These are phyloP conservation scores for Cordilura impudica DNA, from an alignment of 2,888 invertebrate species.

Conservation along the genomic window DNA sequence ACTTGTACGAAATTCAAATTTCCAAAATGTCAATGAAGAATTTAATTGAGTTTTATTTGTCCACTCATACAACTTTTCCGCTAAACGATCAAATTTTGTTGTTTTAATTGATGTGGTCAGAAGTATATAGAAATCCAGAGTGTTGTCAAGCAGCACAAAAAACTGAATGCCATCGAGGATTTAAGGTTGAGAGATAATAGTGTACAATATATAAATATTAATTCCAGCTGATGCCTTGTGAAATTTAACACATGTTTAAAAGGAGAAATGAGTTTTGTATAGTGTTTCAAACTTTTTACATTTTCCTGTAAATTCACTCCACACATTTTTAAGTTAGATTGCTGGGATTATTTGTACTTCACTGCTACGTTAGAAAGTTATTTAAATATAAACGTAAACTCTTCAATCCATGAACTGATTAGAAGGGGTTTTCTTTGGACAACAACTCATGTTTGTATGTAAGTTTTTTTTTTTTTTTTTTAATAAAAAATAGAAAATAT, in stretches of 20 bases:
- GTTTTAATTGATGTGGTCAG: constrained; percentile 54
- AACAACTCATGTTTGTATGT: too few species aligned
- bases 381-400: neutral
- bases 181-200: neutral
- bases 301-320: neutral
- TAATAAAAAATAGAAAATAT: too few species aligned
- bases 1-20: constrained; percentile 12
- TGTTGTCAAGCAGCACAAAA: neutral
- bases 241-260: neutral
- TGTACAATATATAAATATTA: neutral
- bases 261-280: neutral
- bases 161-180: neutral
- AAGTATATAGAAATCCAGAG: constrained; percentile 4
- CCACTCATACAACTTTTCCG: neutral
- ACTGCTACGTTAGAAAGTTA: neutral
- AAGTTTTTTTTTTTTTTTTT: too few species aligned
- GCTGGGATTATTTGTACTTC: neutral
- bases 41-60: constrained; percentile 57
- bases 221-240: neutral
- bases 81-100: constrained; percentile 23
- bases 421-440: too few species aligned
- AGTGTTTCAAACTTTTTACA: neutral
- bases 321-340: neutral
- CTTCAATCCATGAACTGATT: too few species aligned
- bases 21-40: constrained; percentile 25